A percentile compares a stretch with the other conserved stretches of the same genome.
These are phyloP conservation scores for Lepisosteus oculatus DNA, from an alignment of 2,113 vertebrate species.

Conservation along the genomic window DNA sequence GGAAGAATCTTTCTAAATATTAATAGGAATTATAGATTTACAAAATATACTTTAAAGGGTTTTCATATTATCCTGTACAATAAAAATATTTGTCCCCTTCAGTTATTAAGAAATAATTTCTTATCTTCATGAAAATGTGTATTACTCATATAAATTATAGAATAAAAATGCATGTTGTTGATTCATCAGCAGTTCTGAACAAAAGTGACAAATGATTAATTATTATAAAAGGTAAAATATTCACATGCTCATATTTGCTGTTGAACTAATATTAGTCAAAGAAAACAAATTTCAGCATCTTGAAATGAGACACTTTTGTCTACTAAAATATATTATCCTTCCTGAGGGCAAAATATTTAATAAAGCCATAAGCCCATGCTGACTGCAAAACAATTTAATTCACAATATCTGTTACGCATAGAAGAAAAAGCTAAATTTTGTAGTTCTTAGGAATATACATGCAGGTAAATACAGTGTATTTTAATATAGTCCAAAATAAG, in stretches of 20 bases:
- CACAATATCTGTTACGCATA: constrained; percentile 69
- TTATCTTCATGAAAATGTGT: no score
- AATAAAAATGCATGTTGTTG: constrained; percentile 1
- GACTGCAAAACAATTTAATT: constrained; percentile 68
- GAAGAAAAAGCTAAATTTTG: constrained; percentile 46
- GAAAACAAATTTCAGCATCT: constrained; percentile 77
- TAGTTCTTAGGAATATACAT: background rate
- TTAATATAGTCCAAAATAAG: no score
- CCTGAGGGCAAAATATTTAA: constrained; percentile 65
- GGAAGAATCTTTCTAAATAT: no score
- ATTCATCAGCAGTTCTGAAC: constrained; percentile 58
- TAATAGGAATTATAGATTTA: no score
- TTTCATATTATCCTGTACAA: no score
- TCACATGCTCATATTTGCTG: constrained; percentile 67
- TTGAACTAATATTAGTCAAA: constrained; percentile 76
- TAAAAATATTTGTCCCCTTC: no score
- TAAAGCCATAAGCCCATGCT: constrained; percentile 70
- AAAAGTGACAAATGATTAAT: constrained; percentile 72
- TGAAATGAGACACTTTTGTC: constrained; percentile 62
- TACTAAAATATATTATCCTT: constrained; percentile 73
- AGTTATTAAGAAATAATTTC: no score
- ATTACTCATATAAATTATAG: background rate
- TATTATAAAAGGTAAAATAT: constrained; percentile 72
- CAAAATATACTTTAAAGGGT: no score
- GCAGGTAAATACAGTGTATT: no score